These are phyloP conservation scores for Chaenodraco wilsoni DNA, from an alignment of 2,797 vertebrate species.

Conservation along the genomic window DNA sequence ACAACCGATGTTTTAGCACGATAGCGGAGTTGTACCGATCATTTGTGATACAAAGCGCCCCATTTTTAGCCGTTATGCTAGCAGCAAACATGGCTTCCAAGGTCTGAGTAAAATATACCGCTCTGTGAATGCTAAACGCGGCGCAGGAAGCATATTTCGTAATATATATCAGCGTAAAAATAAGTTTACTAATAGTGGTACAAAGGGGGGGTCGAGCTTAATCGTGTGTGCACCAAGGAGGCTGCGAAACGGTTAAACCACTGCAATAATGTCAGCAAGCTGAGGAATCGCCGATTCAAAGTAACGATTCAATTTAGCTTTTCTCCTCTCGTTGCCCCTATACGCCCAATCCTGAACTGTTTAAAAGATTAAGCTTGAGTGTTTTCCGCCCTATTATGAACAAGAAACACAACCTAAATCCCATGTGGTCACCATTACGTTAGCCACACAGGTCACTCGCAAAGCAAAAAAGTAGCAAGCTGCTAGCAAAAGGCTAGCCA, in stretches of 20 bases:
- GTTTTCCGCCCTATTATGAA: conserved; percentile 70
- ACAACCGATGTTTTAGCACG: conserved; percentile 1
- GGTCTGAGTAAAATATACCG: conserved; percentile 76
- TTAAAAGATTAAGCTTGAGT: conserved; percentile 54
- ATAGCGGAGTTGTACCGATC: conserved; percentile 47
- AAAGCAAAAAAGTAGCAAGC: conserved; percentile 83
- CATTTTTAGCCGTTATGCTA: conserved; percentile 78
- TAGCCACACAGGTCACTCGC: conserved; percentile 82
- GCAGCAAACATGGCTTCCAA: conserved; percentile 87
- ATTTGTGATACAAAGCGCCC: conserved; percentile 70
- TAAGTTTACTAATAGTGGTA: conserved; percentile 70
- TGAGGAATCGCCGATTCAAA: conserved; percentile 79
- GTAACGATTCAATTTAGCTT: conserved; percentile 80
- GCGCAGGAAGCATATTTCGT: conserved; percentile 53
- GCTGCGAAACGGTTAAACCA: conserved; percentile 81
- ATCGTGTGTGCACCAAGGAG: conserved; percentile 66
- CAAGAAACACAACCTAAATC: conserved; percentile 72
- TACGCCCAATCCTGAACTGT: conserved; percentile 69
- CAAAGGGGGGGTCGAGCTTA: conserved; percentile 45
- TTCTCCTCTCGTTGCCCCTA: conserved; percentile 67
- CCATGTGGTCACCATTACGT: conserved; percentile 86
- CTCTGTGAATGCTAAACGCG: conserved; percentile 66
- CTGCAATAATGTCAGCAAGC: conserved; percentile 81
- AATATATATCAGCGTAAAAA: conserved; percentile 57
- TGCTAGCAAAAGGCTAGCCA: conserved; percentile 79